phyloP scores from a whole-genome alignment of 2,113 vertebrate species.

The Callipepla squamata region DNA sequence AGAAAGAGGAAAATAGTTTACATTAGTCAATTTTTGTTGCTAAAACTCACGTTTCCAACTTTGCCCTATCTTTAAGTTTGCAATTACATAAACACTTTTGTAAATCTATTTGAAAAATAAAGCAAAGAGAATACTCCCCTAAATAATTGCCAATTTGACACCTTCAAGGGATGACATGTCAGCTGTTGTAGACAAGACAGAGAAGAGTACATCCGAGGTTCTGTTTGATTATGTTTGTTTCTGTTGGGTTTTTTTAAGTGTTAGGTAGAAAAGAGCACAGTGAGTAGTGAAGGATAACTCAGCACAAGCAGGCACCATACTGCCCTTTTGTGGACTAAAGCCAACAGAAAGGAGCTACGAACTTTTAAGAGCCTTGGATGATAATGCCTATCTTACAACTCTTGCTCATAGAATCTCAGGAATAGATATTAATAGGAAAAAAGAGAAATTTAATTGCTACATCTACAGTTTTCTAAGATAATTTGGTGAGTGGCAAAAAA shows the following conservation, averaged over 20 bases:
- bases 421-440: neutral
- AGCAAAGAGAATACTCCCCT: neutral
- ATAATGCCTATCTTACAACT: neutral
- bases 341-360: neutral
- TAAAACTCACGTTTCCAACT: neutral
- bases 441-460: neutral
- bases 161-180: neutral
- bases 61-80: neutral
- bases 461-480: neutral
- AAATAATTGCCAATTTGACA: neutral
- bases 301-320: neutral
- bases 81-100: neutral
- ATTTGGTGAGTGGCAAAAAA: neutral
- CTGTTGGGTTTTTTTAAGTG: neutral
- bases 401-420: neutral
- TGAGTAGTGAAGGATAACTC: neutral
- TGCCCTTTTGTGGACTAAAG: neutral
- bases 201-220: neutral
- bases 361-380: neutral
- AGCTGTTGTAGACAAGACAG: neutral
- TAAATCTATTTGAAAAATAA: neutral
- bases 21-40: fast-evolving
- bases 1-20: neutral
- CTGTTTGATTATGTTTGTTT: neutral
- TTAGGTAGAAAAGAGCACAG: neutral